A percentile compares a stretch with the other conserved stretches of the same genome.
Conservation (phyloP, 2,113 vertebrate species). For the Antechinus stuartii region DNA sequence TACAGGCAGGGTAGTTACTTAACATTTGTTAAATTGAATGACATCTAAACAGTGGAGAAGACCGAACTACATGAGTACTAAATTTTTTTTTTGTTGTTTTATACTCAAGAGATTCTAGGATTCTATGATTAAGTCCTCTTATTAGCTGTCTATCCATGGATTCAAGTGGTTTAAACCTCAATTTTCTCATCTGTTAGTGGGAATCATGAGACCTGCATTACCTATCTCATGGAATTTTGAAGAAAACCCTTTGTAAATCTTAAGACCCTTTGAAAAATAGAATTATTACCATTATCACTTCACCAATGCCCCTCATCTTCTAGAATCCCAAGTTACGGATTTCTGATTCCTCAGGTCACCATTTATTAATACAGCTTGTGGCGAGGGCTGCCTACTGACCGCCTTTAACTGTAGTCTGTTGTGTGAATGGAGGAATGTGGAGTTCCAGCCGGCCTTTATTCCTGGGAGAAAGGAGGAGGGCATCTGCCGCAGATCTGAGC, state of each 20-base stretch:
- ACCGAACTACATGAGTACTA: not conserved
- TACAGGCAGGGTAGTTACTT: too few species aligned
- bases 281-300: not conserved
- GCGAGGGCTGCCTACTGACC: slow-evolving; percentile 61
- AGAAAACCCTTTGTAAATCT: not conserved
- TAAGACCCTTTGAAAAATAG: not conserved
- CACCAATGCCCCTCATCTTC: slow-evolving; percentile 24
- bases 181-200: not conserved
- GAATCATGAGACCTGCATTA: not conserved
- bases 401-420: slow-evolving; percentile 76
- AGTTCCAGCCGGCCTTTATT: slow-evolving; percentile 81
- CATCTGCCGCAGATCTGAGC: slow-evolving; percentile 80
- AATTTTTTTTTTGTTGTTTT: not conserved
- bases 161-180: not conserved
- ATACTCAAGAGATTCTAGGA: not conserved
- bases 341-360: slow-evolving; percentile 75
- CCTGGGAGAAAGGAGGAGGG: slow-evolving; percentile 79
- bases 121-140: not conserved
- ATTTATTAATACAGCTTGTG: slow-evolving; percentile 70
- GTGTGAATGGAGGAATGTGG: slow-evolving; percentile 73
- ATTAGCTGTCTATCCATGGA: not conserved
- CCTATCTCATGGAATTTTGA: not conserved
- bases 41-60: too few species aligned
- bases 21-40: too few species aligned
- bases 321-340: slow-evolving; percentile 60